These are phyloP conservation scores for Nasonia vitripennis DNA, from an alignment of 1,140 invertebrate species.

Conservation along the genomic window DNA sequence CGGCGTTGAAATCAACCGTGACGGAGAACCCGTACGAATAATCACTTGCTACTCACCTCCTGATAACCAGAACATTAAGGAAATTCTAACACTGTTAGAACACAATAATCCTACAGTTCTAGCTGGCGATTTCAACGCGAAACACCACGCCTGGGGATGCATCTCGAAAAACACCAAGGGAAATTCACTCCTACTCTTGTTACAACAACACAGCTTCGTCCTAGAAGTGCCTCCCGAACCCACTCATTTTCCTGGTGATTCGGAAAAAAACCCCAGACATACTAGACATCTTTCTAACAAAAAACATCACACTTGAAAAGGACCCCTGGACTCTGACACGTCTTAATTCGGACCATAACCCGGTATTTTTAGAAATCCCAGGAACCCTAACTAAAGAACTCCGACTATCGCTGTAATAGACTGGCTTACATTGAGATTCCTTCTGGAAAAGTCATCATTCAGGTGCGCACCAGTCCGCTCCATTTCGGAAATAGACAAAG, in stretches of 20 bases:
- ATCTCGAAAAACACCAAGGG: constrained; percentile 13
- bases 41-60: not conserved
- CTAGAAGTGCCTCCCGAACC: not conserved
- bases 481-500: not conserved
- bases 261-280: not conserved
- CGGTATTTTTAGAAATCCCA: constrained; percentile 24
- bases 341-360: constrained; percentile 39
- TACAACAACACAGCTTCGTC: not conserved
- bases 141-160: constrained; percentile 4
- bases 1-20: not conserved
- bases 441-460: not conserved
- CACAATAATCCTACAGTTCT: not conserved
- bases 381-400: too few species aligned
- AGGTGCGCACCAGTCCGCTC: not conserved
- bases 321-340: not conserved
- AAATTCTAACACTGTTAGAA: not conserved
- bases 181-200: not conserved
- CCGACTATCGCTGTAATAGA: not conserved
- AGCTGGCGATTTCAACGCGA: not conserved
- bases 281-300: constrained; percentile 32
- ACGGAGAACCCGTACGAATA: not conserved
- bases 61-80: not conserved
- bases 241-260: constrained; percentile 1
- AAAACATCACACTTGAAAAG: not conserved
- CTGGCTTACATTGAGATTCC: constrained; percentile 21